A percentile compares a stretch with the other conserved stretches of the same genome.
phyloP scores from a whole-genome alignment of 2,888 invertebrate species.

The Mantis religiosa region DNA sequence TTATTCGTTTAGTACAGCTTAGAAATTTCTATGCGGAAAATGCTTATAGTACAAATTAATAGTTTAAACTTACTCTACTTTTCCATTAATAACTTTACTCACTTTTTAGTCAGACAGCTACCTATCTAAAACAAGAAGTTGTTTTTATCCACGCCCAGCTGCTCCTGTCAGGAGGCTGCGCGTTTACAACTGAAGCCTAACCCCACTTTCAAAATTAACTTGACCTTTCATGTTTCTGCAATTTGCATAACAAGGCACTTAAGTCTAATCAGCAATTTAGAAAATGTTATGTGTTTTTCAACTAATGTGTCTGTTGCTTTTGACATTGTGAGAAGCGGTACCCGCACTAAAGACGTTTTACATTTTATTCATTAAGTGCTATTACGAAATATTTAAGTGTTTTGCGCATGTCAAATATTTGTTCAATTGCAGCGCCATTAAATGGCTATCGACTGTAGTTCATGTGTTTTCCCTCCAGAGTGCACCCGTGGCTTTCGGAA shows the following conservation, averaged over 20 bases:
- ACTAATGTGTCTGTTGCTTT: not conserved
- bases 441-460: not conserved
- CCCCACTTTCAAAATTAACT: not conserved
- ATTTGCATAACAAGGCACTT: not conserved
- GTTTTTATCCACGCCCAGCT: conserved; percentile 7
- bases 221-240: not conserved
- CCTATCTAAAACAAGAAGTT: not conserved
- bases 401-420: not conserved
- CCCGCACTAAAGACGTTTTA: not conserved
- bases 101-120: not conserved
- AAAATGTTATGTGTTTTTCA: not conserved
- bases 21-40: too few relatives aligned
- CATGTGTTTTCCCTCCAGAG: not conserved
- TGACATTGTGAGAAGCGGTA: not conserved
- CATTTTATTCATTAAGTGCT: not conserved
- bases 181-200: not conserved
- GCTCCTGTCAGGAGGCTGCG: conserved; percentile 10
- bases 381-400: not conserved
- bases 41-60: too few relatives aligned
- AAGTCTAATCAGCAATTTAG: not conserved
- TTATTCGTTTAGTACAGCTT: too few relatives aligned
- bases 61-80: too few relatives aligned
- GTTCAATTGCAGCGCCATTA: conserved; percentile 11
- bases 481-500: not conserved
- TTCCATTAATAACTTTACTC: not conserved